Evolutionary conservation across 2,113 vertebrate species (phyloP).

Genomic region (Macrotis lagotis): DNA sequence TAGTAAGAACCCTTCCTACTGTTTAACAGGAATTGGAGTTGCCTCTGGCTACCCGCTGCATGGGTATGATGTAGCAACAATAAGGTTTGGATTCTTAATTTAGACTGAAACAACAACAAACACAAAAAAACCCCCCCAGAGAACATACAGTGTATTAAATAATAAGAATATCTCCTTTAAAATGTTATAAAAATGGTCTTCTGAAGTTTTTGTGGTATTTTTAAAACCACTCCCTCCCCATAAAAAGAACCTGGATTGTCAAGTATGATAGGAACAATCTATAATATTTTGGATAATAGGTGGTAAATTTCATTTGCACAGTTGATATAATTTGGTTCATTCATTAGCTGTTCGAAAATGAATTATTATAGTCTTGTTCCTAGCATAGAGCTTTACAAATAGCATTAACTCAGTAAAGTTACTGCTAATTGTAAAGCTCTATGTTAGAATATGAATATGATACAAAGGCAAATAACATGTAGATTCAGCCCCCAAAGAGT

Average conservation of each 20-base stretch:
- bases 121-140: constrained; percentile 13
- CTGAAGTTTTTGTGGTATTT: neutral
- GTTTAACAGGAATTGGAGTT: constrained; percentile 84
- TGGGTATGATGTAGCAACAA: constrained; percentile 85
- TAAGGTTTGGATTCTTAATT: constrained; percentile 82
- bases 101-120: constrained; percentile 72
- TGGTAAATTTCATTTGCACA: neutral
- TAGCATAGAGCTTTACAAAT: neutral
- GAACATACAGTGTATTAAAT: neutral
- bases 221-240: neutral
- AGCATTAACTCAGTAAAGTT: neutral
- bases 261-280: neutral
- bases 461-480: neutral
- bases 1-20: constrained; percentile 93
- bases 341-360: neutral
- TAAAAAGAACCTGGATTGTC: neutral
- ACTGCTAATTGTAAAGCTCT: neutral
- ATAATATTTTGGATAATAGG: neutral
- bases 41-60: constrained; percentile 83
- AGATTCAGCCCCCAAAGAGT: neutral
- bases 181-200: constrained; percentile 15
- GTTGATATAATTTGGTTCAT: neutral
- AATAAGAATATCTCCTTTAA: constrained; percentile 40
- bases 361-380: neutral
- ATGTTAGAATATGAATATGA: neutral